Base-by-base conservation (phyloP, 1,140 invertebrate species). In the Ceratitis capitata region DNA sequence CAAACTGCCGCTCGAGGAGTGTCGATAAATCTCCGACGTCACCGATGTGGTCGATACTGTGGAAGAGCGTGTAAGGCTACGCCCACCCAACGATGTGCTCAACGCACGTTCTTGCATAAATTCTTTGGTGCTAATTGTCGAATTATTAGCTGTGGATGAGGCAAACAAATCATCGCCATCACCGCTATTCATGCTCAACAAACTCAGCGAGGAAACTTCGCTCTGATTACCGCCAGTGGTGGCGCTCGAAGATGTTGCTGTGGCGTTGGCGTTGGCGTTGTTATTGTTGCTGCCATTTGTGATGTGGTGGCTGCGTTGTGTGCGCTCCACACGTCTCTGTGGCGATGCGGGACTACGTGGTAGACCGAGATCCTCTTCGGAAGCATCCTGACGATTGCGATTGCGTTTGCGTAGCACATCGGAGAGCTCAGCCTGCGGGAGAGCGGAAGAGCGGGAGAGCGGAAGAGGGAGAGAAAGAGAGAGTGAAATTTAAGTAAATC, bases 341-440 rank as follows among this genome's bases (percentile, higher is more conserved):
- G 91, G 91, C n/a, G 91, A 91, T 1, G 88, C 88, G 0, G 91
- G 91, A 83, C 91, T 92, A 14, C 91, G 88, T 16, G 91, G 91
- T 61, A 92, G 83, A 4, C 91, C 91, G 84, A 92, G 85, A 88
- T 92, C 91, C 86, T 92, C 91, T 53, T 92, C 91, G 14, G 91
- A 92, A 64, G 91, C 90, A 88, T 92, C 91, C 4, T 89, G 91
- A 49, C 91, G 87, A 85, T 90, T 91, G 19, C 91, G 89, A 45
- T 78, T 78, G 23, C 91, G 87, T 87, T 92, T 92, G 9, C 91
- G 91, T 84, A 92, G 85, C 39, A 90, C 91, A 88, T 92, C 91
- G n/a, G 90, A 89, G 14, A 92, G 90, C 86, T 92, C 91, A 74
- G 91, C 91, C 91, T 92, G 87, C n/a, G 12, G 85, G 84, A 69